Evolutionary conservation across 2,888 invertebrate species (phyloP), one percentile per base, ranked within the genome.

Genomic region (Morpho helenor): DNA sequence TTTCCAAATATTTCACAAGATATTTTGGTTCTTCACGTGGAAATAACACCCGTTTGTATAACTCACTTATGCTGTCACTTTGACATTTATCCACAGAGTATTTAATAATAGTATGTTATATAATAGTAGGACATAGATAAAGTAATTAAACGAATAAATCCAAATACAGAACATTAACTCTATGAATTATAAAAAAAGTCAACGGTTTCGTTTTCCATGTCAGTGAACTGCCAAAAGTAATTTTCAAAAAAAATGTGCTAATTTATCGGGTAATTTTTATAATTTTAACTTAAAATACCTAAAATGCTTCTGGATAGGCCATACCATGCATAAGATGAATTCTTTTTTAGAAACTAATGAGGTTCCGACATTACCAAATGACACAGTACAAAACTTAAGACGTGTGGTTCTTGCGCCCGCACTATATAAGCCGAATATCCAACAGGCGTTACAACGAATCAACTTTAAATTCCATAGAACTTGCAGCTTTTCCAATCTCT

Each of bases 1-100:
- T 62, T 84, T 70, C 72, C 70, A 75, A 70, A 63, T 80, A 84
- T 88, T 88, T 82, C 83, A 87, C 87, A 87, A 89, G 66, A 73
- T 72, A 77, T 72, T 70, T 73, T 58, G 71, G 64, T 60, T 72
- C 10, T 82, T 87, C 86, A 86, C 87, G 84, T 88, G 88, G 76
- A 74, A 72, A 73, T 71, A 67, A 63, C 41, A 58, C 42, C 31
- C 52, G 57, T 47, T 57, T 44, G 55, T 9, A 10, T n/a, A 31
- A 5, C 42, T 43, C 42, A 7, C 7, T 52, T 48, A 8, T 7
- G 43, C 23, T 50, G 56, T 46, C 44, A 55, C 16, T 51, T 43
- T 31, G 64, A 62, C 60, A 57, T 65, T 60, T 66, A 10, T 31
- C 5, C 31, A 31, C 31, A 31, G 31, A 31, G 31, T 5, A 31